Evolutionary conservation across 1,140 invertebrate species (phyloP).

Genomic region (Heliconius nattereri): DNA sequence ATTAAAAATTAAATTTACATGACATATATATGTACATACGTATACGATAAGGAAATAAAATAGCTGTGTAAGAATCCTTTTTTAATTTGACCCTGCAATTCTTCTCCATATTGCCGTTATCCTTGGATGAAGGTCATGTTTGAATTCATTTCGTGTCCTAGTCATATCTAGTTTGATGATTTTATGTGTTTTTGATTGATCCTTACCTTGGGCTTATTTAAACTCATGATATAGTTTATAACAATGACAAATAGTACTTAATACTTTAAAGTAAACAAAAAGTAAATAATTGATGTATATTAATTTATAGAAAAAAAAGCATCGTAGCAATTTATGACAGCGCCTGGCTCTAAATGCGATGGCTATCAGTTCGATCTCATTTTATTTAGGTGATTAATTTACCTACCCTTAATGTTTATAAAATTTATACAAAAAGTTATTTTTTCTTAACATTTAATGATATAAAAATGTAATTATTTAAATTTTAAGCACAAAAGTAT

Average conservation of each 20-base stretch:
- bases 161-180: constrained; percentile 43
- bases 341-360: too few relatives aligned
- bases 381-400: not conserved
- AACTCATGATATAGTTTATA: not conserved
- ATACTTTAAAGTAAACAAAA: not conserved
- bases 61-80: not conserved
- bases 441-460: not conserved
- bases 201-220: constrained; percentile 46
- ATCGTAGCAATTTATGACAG: too few relatives aligned
- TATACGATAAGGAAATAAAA: not conserved
- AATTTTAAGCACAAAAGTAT: not conserved
- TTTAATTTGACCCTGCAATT: constrained; percentile 23
- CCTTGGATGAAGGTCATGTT: constrained; percentile 51
- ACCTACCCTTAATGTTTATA: not conserved
- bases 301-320: too few relatives aligned
- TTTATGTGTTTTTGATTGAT: constrained; percentile 64
- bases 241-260: not conserved
- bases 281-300: too few relatives aligned
- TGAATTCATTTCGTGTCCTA: constrained; percentile 53
- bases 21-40: not conserved
- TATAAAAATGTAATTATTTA: not conserved
- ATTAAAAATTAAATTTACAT: not conserved
- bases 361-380: too few relatives aligned
- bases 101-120: constrained; percentile 21
- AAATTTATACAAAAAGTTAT: not conserved